Conservation (phyloP, 2,888 invertebrate genomes). For the Andrena chrysosceles region DNA sequence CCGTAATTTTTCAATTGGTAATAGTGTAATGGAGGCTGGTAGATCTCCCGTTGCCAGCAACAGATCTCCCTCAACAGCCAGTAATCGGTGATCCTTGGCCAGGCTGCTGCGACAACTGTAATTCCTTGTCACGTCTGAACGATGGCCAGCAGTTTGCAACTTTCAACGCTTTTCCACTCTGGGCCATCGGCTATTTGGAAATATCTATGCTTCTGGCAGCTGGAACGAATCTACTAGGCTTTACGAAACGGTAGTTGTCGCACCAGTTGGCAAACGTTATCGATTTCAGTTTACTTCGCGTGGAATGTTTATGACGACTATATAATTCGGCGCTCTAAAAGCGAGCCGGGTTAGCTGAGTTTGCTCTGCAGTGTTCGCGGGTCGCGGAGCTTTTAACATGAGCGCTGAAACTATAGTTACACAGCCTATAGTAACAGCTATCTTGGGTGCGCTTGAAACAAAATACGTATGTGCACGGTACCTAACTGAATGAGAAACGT, state of each 20-base stretch:
- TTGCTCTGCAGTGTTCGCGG: not conserved
- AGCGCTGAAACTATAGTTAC: not conserved
- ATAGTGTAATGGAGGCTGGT: conserved; percentile 56
- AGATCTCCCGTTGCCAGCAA: conserved; percentile 45
- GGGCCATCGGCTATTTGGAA: too few species aligned
- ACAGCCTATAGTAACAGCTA: not conserved
- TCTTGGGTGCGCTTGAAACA: not conserved
- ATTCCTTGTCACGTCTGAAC: conserved; percentile 17
- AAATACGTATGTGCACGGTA: not conserved
- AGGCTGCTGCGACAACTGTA: conserved; percentile 31
- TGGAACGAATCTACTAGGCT: not conserved
- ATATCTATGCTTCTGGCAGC: not conserved
- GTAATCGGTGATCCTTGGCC: conserved; percentile 57
- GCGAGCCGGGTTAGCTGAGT: not conserved
- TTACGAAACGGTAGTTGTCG: not conserved
- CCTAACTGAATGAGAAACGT: not conserved
- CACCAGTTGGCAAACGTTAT: conserved; percentile 9
- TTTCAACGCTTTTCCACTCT: too few species aligned
- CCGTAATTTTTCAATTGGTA: conserved; percentile 70
- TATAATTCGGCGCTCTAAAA: conserved; percentile 14
- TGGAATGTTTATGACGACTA: conserved; percentile 24
- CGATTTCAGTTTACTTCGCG: conserved; percentile 14
- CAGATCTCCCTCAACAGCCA: conserved; percentile 51
- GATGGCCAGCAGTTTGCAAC: not conserved
- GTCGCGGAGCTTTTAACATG: conserved; percentile 11